Base-by-base conservation (phyloP, 2,113 vertebrate genomes). In the Thymallus thymallus region DNA sequence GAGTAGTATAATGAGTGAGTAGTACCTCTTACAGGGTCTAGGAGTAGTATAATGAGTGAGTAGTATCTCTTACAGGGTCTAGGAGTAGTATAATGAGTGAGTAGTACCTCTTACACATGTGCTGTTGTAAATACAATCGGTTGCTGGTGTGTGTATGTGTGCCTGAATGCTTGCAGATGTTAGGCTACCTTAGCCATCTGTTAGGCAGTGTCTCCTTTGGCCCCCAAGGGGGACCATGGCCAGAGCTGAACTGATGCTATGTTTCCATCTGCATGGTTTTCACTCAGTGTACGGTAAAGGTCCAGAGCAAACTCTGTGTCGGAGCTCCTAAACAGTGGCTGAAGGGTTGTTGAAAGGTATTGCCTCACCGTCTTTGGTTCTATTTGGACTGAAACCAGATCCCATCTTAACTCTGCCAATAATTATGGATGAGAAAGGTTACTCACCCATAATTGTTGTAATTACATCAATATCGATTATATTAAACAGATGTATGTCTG, bases 181-280 rank as follows among this genome's bases (percentile, higher is more conserved):
- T n/a, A n/a, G 9, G 6, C 12, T 69, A 95, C 94, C 92, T 94
- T 83, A 4, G 74, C 72, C 76, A 95, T 94, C 23, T 95, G 91
- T 24, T 74, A 35, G 1, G 87, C 84, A 0, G 94, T 94, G 74
- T 83, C 73, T n/a, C 89, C 87, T 83, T 69, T 75, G 0, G 93
- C 85, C 60, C 94, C 94, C 79, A 92, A 92, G 35, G 2, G 10
- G 10, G 35, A 41, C 35, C 35, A 41, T 41, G 35, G 35, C 35
- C 9, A 41, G 35, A 73, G 92, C 83, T 48, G 90, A 91, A 56
- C 85, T 88, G 77, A 94, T 76, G 73, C 94, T 93, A 94, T 1
- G 3, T 94, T 95, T 22, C 6, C 46, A 0, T 63, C 26, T 0
- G 9, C 56, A 12, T 79, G 80, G 20, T 71, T 62, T 77, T 89